Evolutionary conservation across 1,140 invertebrate species (phyloP), one percentile per base, ranked within the genome.

Genomic region (Wasmannia auropunctata): DNA sequence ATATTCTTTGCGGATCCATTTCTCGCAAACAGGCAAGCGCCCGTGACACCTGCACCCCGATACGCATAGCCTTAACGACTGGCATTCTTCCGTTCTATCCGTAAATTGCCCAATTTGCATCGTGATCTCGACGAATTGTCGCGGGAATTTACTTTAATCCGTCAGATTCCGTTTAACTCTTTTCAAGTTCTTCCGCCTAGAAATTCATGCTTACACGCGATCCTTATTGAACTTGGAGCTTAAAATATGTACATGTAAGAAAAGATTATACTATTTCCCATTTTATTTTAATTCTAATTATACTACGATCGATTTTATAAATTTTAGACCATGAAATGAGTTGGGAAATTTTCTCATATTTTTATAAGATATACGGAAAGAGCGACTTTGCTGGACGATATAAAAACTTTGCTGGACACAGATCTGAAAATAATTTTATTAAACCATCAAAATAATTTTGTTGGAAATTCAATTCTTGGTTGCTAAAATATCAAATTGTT

Each of bases 1-100:
- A 74, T 83, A 83, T 83, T 83, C 51, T 83, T 72, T 83, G 67
- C 79, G 67, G 51, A 83, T 74, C 40, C 67, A 72, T 83, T 83
- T 74, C 67, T 74, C 65, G 79, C 79, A 43, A 83, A 58, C 79
- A 34, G 34, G 25, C 49, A 72, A 72, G 25, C 54, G 37, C 65
- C n/a, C 25, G 34, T 58, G 79, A 81, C 51, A 72, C 49, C 65
- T 81, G 65, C 51, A 81, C 34, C n/a, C 79, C 67, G n/a, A 74
- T 83, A 74, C 51, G 65, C 79, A 58, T 83, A 58, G 19, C 67
- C 67, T 34, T 83, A 83, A 83, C 67, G 40, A 83, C 51, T 28
- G 37, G n/a, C 51, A 60, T 83, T 83, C 51, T 83, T 60, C 28
- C 51, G 19, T 72, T 81, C 25, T 72, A 56, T 56, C n/a, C 67